Base-by-base conservation (phyloP, 1,140 invertebrate species). In the Pemphigus obesinymphae region DNA sequence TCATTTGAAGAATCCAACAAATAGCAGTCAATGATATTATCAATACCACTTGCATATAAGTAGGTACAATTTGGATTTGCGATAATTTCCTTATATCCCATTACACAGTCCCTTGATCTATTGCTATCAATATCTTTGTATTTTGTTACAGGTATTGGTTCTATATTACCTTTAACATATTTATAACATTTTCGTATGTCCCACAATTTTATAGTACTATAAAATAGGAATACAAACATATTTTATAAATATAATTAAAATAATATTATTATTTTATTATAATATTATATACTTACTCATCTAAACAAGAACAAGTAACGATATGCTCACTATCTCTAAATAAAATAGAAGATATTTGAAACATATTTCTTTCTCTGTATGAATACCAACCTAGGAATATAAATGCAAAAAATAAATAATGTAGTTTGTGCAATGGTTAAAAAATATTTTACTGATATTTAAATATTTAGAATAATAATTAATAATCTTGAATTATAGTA, bases 31-130 rank as follows among this genome's bases (percentile, higher is more conserved):
- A 70, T 45, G 6, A 43, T 40, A 70, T 70, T 70, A 40, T 70
- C n/a, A 7, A 23, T 15, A 11, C 66, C 66, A 70, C 66, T 70
- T 70, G 66, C 66, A 43, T 70, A 70, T 11, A 70, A 70, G n/a
- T 23, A 20, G 7, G 66, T 70, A 10, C 2, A 43, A 23, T 40
- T 20, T 5, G 66, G 37, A 40, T 70, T 70, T 23, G 17, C 45
- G 3, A 40, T 40, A 2, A 45, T 45, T 11, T 45, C 43, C 43
- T 11, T 45, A 13, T 45, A 45, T n/a, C 1, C 43, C 43, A 45
- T 11, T 11, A 45, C 15, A 2, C 43, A 45, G n/a, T n/a, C 2
- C 15, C 1, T 7, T 11, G 43, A 45, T 4, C 10, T 11, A 11
- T 6, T 45, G 43, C 15, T 45, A 45, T 13, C 2, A 45, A 7